Conservation (phyloP, 2,888 invertebrate species). For the Watsonalla binaria region DNA sequence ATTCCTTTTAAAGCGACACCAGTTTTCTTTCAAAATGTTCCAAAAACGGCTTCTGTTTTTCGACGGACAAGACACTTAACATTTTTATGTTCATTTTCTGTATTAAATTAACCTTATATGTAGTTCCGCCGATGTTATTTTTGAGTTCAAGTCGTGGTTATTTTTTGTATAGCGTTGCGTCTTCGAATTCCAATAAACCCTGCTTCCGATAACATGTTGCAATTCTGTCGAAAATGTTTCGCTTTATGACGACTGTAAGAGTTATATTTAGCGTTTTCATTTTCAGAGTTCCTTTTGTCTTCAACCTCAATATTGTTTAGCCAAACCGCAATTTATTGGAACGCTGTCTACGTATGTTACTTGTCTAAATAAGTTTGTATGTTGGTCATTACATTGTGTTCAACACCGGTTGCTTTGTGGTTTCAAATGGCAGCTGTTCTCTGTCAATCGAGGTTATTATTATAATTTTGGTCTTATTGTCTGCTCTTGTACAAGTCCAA, state of each 20-base stretch:
- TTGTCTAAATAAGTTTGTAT: neutral
- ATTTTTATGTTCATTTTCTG: neutral
- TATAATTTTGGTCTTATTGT: slow-evolving; percentile 1
- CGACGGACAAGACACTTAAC: no score
- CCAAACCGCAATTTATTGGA: neutral
- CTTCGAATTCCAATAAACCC: neutral
- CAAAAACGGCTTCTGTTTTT: neutral
- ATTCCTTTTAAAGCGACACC: no score
- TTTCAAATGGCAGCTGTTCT: neutral
- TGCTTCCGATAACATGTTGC: neutral
- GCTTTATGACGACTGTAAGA: neutral
- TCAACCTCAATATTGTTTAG: neutral
- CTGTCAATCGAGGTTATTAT: neutral
- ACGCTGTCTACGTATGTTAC: neutral
- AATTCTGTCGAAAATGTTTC: no score
- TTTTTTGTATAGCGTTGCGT: neutral
- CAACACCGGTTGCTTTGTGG: neutral
- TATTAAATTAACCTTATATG: neutral
- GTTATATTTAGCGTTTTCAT: neutral
- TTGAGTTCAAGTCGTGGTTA: neutral
- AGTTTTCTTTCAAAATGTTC: neutral
- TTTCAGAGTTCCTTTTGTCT: neutral
- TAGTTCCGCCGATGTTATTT: neutral
- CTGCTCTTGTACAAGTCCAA: slow-evolving; percentile 3
- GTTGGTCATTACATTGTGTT: neutral